Evolutionary conservation across 2,888 invertebrate species (phyloP).

Genomic region (Diarsia brunnea): DNA sequence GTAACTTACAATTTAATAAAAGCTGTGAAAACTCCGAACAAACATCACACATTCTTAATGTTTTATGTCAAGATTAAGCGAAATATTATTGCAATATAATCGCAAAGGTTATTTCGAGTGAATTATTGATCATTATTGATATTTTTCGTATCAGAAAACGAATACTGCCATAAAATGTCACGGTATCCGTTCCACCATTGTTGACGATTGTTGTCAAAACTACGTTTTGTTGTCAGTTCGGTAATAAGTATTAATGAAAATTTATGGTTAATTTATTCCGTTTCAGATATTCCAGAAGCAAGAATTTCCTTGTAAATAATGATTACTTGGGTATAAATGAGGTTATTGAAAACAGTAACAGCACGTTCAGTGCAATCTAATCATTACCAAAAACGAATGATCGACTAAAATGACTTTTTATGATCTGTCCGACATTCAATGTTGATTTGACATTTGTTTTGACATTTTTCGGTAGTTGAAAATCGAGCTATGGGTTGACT

Average conservation of each 20-base stretch:
- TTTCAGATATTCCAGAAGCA: background rate
- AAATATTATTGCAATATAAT: slow-evolving; percentile 87
- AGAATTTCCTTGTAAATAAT: background rate
- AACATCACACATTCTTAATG: slow-evolving; percentile 96
- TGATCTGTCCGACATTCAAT: slow-evolving; percentile 25
- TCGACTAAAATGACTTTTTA: slow-evolving; percentile 29
- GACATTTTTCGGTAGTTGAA: slow-evolving; percentile 39
- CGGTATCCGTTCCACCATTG: slow-evolving; percentile 89
- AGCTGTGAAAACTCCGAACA: slow-evolving; percentile 98
- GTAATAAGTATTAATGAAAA: slow-evolving; percentile 42
- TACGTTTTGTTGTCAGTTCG: slow-evolving; percentile 79
- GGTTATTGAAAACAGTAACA: background rate
- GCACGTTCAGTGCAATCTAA: background rate
- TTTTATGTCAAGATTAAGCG: slow-evolving; percentile 86
- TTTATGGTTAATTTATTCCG: slow-evolving; percentile 49
- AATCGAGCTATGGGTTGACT: slow-evolving; percentile 78
- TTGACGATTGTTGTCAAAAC: slow-evolving; percentile 89
- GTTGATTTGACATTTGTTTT: slow-evolving; percentile 41
- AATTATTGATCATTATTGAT: slow-evolving; percentile 88
- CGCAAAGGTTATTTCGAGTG: slow-evolving; percentile 81
- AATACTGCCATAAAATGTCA: slow-evolving; percentile 88
- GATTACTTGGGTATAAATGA: fast-evolving
- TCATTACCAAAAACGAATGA: background rate
- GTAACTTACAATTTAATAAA: slow-evolving; percentile 93
- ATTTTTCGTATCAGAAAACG: slow-evolving; percentile 88